Conservation (phyloP, 2,797 vertebrate species). For the Falco biarmicus region DNA sequence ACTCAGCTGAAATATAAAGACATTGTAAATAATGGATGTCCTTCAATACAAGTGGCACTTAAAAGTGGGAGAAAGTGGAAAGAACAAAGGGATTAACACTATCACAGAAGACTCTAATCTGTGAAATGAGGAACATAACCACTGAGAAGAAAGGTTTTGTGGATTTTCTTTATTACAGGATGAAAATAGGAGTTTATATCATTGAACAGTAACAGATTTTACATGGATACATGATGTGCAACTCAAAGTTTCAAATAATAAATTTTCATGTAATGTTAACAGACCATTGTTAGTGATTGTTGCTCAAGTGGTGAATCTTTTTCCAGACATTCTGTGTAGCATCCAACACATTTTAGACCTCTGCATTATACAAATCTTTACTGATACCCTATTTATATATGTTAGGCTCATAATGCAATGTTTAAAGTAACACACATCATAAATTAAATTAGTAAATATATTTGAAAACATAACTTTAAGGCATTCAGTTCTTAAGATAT, state of each 20-base stretch:
- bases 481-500: not conserved
- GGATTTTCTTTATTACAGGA: not conserved
- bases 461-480: not conserved
- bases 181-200: not conserved
- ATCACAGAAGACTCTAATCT: not conserved
- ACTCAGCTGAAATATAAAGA: not conserved
- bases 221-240: fast-evolving
- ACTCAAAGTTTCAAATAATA: not conserved
- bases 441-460: no score
- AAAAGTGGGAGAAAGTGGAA: not conserved
- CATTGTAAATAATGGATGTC: not conserved
- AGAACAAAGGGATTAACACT: not conserved
- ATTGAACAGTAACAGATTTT: not conserved
- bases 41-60: not conserved
- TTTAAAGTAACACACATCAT: not conserved
- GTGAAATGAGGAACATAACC: not conserved
- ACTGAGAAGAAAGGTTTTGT: not conserved
- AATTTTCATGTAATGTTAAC: not conserved
- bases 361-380: not conserved
- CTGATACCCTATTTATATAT: not conserved
- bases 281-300: not conserved
- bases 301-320: fast-evolving
- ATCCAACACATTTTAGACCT: not conserved
- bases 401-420: not conserved
- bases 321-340: not conserved